phyloP scores from a whole-genome alignment of 2,888 invertebrate genomes.

The Neoaliturus tenellus region DNA sequence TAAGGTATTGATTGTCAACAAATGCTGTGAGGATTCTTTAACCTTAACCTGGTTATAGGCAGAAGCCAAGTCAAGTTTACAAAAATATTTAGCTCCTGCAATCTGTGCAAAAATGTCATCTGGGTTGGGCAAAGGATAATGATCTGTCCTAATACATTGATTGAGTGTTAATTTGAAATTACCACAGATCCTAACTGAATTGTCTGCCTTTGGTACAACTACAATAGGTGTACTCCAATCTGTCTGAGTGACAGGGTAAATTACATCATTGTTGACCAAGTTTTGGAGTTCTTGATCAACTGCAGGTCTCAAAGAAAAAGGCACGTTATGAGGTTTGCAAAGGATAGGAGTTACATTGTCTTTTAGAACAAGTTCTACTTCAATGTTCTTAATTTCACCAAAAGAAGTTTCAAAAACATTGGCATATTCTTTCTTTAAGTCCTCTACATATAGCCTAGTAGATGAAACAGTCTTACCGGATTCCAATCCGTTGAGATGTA shows the following conservation, averaged over 20 bases:
- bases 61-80: background rate
- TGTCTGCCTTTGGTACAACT: background rate
- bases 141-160: background rate
- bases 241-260: background rate
- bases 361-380: background rate
- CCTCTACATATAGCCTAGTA: background rate
- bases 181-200: slow-evolving; percentile 1
- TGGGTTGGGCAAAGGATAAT: background rate
- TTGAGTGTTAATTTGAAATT: background rate
- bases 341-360: background rate
- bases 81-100: background rate
- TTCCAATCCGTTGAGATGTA: background rate
- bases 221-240: slow-evolving; percentile 8
- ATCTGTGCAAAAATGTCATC: background rate
- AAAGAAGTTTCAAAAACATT: background rate
- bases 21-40: too few relatives aligned
- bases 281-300: background rate
- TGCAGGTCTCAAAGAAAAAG: background rate
- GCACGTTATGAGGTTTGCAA: slow-evolving; percentile 10
- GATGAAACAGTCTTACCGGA: background rate
- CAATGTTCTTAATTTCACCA: background rate
- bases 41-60: slow-evolving; percentile 27
- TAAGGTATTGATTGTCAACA: too few relatives aligned
- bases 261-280: background rate
- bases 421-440: background rate